phyloP scores from a whole-genome alignment of 1,140 invertebrate species.

The Drosophila lacertosa region DNA sequence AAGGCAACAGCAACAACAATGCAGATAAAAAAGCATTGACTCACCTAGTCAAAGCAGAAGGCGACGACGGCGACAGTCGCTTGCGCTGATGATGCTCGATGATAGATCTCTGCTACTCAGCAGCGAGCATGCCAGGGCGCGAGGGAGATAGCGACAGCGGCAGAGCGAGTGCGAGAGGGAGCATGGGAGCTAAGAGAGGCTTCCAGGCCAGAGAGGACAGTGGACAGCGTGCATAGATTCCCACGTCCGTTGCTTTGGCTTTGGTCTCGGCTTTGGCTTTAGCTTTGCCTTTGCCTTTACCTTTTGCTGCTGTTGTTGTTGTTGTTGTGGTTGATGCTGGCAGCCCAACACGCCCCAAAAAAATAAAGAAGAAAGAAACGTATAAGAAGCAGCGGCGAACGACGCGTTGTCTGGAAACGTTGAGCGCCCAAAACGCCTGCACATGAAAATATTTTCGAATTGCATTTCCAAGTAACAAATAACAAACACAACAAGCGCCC shows the following conservation, averaged over 20 bases:
- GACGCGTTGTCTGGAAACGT: conserved; percentile 56
- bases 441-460: conserved; percentile 62
- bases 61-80: background rate
- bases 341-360: conserved; percentile 29
- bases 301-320: background rate
- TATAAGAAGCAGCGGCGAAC: conserved; percentile 37
- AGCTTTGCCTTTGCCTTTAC: background rate
- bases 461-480: conserved; percentile 77
- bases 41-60: conserved; percentile 56
- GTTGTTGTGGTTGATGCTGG: conserved; percentile 11
- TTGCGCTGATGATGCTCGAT: conserved; percentile 33
- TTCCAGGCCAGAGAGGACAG: conserved; percentile 9
- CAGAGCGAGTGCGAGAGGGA: background rate
- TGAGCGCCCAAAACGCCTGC: conserved; percentile 27
- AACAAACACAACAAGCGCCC: conserved; percentile 45
- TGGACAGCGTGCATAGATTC: conserved; percentile 33
- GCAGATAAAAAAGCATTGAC: conserved; percentile 55
- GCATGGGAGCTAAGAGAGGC: background rate
- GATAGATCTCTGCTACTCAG: conserved; percentile 39
- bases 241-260: conserved; percentile 19
- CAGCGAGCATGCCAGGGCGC: conserved; percentile 9
- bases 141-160: conserved; percentile 1
- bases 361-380: too few species aligned
- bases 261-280: too few species aligned
- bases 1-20: conserved; percentile 6